A percentile compares a stretch with the other conserved stretches of the same genome.
These are phyloP conservation scores for Ernsta delagoae DNA, from an alignment of 2,888 invertebrate species.

Conservation along the genomic window DNA sequence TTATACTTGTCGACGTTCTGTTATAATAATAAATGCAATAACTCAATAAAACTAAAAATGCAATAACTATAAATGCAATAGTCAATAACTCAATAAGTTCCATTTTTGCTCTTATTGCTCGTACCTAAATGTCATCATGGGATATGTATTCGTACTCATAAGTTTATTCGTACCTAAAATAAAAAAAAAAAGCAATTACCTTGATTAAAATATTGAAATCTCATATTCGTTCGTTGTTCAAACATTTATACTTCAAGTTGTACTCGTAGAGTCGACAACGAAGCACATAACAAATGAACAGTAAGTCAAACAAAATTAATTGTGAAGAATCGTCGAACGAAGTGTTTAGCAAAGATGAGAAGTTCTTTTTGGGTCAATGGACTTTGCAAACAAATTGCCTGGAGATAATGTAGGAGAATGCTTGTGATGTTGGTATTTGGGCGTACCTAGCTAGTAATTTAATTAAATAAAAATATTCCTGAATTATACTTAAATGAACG, in stretches of 20 bases:
- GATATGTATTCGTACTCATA: too few species aligned
- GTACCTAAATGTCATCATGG: too few species aligned
- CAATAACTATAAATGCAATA: too few species aligned
- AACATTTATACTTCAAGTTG: slow-evolving; percentile 2
- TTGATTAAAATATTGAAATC: not conserved
- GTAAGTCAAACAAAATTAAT: slow-evolving; percentile 37
- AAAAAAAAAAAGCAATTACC: too few species aligned
- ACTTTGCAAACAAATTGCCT: slow-evolving; percentile 51
- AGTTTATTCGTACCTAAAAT: too few species aligned
- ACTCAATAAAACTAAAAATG: too few species aligned
- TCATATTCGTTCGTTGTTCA: not conserved
- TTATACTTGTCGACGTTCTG: too few species aligned
- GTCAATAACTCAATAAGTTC: too few species aligned
- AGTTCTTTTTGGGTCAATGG: slow-evolving; percentile 66
- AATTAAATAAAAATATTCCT: too few species aligned
- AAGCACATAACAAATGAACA: slow-evolving; percentile 22
- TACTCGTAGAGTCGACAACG: not conserved
- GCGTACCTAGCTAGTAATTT: not conserved
- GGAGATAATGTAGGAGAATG: not conserved
- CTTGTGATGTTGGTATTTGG: slow-evolving; percentile 10
- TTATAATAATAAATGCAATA: too few species aligned
- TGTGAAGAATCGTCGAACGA: slow-evolving; percentile 30
- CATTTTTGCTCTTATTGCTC: too few species aligned
- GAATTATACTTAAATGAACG: too few species aligned
- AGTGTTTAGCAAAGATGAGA: slow-evolving; percentile 30